phyloP scores from a whole-genome alignment of 2,888 invertebrate genomes.

The Cerceris ruficornis region DNA sequence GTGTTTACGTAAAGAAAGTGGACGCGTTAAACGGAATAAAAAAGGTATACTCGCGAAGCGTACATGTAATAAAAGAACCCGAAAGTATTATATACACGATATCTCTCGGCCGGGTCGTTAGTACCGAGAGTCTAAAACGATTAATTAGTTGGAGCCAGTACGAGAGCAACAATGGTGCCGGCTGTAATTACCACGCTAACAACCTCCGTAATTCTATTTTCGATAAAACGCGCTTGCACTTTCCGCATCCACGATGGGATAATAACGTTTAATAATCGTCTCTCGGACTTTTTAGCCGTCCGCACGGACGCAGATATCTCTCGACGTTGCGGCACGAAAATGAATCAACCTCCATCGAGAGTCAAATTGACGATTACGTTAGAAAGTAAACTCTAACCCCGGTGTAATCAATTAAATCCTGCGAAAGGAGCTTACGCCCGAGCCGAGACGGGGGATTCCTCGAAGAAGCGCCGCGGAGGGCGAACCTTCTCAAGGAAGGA shows the following conservation, averaged over 20 bases:
- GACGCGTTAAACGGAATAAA: no score
- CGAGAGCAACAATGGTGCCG: background rate
- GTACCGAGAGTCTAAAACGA: background rate
- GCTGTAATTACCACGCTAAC: background rate
- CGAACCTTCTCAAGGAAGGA: constrained; percentile 70
- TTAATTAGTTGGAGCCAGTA: constrained; percentile 18
- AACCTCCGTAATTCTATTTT: constrained; percentile 5
- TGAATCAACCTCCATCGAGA: constrained; percentile 15
- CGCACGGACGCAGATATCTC: background rate
- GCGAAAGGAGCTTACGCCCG: constrained; percentile 25
- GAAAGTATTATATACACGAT: no score
- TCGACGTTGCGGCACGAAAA: constrained; percentile 2
- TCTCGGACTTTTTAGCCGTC: background rate
- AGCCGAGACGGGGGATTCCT: constrained; percentile 22
- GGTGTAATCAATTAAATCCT: constrained; percentile 47
- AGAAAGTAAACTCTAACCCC: constrained; percentile 46
- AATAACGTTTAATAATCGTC: background rate
- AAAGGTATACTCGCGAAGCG: no score
- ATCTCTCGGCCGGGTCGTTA: no score
- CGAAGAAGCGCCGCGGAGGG: constrained; percentile 6
- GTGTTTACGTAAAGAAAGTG: no score
- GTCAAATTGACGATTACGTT: constrained; percentile 31
- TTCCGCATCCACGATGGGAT: constrained; percentile 11
- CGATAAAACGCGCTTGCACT: constrained; percentile 9
- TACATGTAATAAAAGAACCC: no score